Conservation (phyloP, 2,888 invertebrate species). For the Plagodis pulveraria region DNA sequence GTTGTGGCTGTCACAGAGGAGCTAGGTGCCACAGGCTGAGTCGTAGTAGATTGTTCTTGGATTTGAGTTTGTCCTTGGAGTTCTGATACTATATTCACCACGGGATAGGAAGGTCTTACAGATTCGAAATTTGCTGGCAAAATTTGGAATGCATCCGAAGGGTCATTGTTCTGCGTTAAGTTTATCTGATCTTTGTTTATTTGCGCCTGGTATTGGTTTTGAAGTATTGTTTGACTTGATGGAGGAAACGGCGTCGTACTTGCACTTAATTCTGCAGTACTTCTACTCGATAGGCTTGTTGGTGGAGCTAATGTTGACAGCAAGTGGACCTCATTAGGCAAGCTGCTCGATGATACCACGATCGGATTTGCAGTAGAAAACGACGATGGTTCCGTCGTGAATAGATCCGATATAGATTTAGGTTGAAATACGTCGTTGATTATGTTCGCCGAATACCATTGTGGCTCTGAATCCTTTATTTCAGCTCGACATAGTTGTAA, state of each 20-base stretch:
- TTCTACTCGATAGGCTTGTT: constrained; percentile 19
- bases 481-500: constrained; percentile 76
- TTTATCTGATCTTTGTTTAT: too few species aligned
- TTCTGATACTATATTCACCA: constrained; percentile 14
- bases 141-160: neutral
- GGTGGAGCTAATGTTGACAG: constrained; percentile 42
- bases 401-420: constrained; percentile 71
- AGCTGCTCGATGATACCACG: constrained; percentile 36
- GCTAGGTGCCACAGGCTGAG: constrained; percentile 4
- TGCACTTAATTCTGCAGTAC: constrained; percentile 6
- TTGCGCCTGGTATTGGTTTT: too few species aligned
- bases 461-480: constrained; percentile 42
- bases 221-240: constrained; percentile 5
- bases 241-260: constrained; percentile 19
- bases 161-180: too few species aligned
- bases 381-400: constrained; percentile 59
- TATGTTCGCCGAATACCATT: constrained; percentile 77
- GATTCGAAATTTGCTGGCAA: constrained; percentile 4
- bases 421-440: constrained; percentile 69
- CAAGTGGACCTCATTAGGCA: constrained; percentile 31
- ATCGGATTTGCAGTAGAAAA: constrained; percentile 64
- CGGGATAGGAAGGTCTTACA: neutral
- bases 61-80: constrained; percentile 18
- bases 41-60: constrained; percentile 4
- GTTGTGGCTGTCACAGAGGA: constrained; percentile 1